Conservation (phyloP, 2,888 invertebrate species). For the Cabera pusaria region DNA sequence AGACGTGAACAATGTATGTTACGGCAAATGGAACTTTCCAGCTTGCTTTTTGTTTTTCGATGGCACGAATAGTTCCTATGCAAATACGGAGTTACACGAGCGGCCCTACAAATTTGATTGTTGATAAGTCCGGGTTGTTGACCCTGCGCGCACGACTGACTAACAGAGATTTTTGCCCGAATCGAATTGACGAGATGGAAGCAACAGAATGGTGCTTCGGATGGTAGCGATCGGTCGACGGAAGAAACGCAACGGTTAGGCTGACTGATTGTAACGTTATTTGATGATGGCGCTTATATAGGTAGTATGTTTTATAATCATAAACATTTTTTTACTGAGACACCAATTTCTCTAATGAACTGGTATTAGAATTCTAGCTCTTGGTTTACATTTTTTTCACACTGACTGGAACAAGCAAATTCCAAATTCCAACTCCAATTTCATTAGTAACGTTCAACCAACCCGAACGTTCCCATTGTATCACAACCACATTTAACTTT, state of each 20-base stretch:
- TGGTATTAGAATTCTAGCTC: too few species aligned
- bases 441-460: constrained; percentile 5
- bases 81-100: constrained; percentile 53
- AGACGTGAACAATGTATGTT: constrained; percentile 37
- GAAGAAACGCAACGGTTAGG: constrained; percentile 7
- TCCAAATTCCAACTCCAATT: constrained; percentile 3
- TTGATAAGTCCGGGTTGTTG: constrained; percentile 74
- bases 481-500: constrained; percentile 11
- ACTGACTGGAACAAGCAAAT: not conserved
- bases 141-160: constrained; percentile 71
- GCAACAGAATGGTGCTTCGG: constrained; percentile 34
- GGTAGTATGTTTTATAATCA: too few species aligned
- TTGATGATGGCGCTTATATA: constrained; percentile 11
- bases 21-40: constrained; percentile 37
- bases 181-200: constrained; percentile 56
- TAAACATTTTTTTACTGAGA: too few species aligned
- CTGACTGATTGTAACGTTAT: constrained; percentile 20
- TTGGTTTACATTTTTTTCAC: too few species aligned
- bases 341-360: too few species aligned
- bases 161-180: constrained; percentile 55
- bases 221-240: constrained; percentile 32
- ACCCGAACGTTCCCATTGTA: constrained; percentile 11
- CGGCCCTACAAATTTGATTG: constrained; percentile 66
- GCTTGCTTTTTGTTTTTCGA: constrained; percentile 40
- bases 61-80: constrained; percentile 48